Evolutionary conservation across 1,140 invertebrate species (phyloP).

Genomic region (Drosophila santomea): DNA sequence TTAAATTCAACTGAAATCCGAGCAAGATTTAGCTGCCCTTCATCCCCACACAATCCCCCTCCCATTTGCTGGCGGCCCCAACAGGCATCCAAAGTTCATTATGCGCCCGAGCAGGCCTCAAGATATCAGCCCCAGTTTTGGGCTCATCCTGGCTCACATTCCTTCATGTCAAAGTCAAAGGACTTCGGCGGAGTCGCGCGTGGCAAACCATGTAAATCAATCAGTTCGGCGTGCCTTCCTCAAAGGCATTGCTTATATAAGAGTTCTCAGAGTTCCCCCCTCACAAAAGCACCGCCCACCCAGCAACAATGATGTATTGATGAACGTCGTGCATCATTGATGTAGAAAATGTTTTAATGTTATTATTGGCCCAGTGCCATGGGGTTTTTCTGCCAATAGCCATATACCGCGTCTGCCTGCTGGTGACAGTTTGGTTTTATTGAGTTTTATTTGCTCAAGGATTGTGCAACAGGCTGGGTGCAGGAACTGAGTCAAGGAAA

Average conservation of each 20-base stretch:
- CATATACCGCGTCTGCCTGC: slow-evolving; percentile 33
- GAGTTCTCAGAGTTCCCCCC: slow-evolving; percentile 4
- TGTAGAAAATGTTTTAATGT: slow-evolving; percentile 81
- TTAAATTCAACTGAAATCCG: slow-evolving; percentile 31
- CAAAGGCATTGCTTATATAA: slow-evolving; percentile 12
- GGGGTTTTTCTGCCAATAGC: neutral
- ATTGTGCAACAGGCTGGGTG: slow-evolving; percentile 59
- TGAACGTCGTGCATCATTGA: slow-evolving; percentile 80
- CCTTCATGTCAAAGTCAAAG: slow-evolving; percentile 65
- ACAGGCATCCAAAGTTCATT: slow-evolving; percentile 24
- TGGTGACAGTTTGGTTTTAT: slow-evolving; percentile 78
- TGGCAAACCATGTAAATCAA: slow-evolving; percentile 76
- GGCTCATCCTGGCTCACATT: slow-evolving; percentile 55
- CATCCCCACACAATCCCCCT: neutral
- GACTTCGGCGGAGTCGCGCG: slow-evolving; percentile 51
- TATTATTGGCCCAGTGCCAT: slow-evolving; percentile 61
- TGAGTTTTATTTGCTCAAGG: slow-evolving; percentile 65
- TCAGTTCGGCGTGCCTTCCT: slow-evolving; percentile 58
- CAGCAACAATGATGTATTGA: slow-evolving; percentile 64
- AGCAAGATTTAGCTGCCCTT: slow-evolving; percentile 2
- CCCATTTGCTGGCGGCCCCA: neutral
- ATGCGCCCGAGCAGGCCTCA: slow-evolving; percentile 31
- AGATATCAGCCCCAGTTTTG: slow-evolving; percentile 17
- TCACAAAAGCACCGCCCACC: neutral
- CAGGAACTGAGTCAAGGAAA: slow-evolving; percentile 2